These are phyloP conservation scores for Trichogramma dendrolimi DNA, from an alignment of 2,888 invertebrate genomes.

Conservation along the genomic window DNA sequence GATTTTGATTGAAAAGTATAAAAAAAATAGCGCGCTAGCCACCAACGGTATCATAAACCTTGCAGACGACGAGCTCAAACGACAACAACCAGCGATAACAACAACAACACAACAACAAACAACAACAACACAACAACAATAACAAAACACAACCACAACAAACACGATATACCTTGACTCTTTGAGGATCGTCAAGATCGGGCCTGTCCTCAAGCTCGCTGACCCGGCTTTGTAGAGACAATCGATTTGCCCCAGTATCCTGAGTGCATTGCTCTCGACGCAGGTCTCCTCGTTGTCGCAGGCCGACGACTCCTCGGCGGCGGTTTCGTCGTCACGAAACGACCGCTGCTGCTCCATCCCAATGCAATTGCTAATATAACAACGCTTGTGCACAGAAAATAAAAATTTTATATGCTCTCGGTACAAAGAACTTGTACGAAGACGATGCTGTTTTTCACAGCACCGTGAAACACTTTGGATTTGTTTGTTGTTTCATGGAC, in stretches of 20 bases:
- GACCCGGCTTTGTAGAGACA: conserved; percentile 9
- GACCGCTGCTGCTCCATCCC: too few relatives aligned
- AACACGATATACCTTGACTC: conserved; percentile 14
- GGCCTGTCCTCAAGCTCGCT: conserved; percentile 15
- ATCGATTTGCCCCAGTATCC: conserved; percentile 17
- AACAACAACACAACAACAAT: background rate
- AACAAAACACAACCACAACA: background rate
- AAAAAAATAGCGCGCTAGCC: background rate
- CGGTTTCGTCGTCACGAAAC: too few relatives aligned
- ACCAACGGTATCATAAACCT: background rate
- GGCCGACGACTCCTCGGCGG: too few relatives aligned
- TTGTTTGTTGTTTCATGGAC: too few relatives aligned
- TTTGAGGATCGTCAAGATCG: conserved; percentile 2
- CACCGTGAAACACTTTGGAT: too few relatives aligned
- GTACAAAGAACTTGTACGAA: too few relatives aligned
- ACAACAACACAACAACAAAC: background rate
- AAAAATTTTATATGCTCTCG: too few relatives aligned
- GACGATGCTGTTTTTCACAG: too few relatives aligned
- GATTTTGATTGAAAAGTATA: background rate
- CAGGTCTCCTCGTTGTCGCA: background rate
- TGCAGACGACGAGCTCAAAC: background rate
- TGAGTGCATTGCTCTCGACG: conserved; percentile 18
- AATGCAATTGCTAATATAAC: too few relatives aligned
- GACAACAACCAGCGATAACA: background rate
- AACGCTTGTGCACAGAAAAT: too few relatives aligned